Percentiles rank a stretch among this genome's conserved stretches.
Conservation (phyloP, 92 coral and sea anemone species). For the Epizoanthus scotinus region DNA sequence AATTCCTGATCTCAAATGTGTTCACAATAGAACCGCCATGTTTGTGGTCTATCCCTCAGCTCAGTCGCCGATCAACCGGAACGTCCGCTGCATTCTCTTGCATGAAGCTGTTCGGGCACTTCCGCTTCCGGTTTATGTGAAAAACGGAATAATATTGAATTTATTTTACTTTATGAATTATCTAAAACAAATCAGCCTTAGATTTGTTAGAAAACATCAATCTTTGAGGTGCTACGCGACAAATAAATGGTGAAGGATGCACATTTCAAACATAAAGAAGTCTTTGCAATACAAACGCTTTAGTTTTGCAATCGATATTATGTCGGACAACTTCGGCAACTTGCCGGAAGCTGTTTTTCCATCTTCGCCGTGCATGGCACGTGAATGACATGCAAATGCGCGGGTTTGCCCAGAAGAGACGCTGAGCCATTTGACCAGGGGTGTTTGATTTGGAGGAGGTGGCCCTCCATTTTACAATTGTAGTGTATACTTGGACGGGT, state of each 20-base stretch:
- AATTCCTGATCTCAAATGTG: too few species aligned
- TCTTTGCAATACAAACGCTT: background rate
- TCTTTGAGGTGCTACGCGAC: too few species aligned
- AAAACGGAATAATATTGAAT: too few species aligned
- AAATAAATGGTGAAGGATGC: too few species aligned
- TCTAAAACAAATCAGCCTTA: too few species aligned
- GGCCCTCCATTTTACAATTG: background rate
- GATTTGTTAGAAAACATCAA: too few species aligned
- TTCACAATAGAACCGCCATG: background rate
- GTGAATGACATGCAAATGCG: background rate
- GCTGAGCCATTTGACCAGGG: slow-evolving; percentile 14
- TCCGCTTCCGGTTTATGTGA: too few species aligned
- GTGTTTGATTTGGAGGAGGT: slow-evolving; percentile 28
- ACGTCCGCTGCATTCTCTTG: too few species aligned
- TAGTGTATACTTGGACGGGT: background rate
- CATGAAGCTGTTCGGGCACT: too few species aligned
- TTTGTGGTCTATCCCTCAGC: background rate
- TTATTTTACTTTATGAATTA: too few species aligned
- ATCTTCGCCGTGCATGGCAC: background rate
- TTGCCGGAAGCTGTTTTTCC: background rate
- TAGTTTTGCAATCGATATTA: background rate
- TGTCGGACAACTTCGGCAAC: background rate
- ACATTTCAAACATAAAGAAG: background rate
- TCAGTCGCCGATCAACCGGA: too few species aligned
- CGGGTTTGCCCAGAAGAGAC: slow-evolving; percentile 22